Evolutionary conservation across 2,888 invertebrate genomes (phyloP).

Genomic region (Alcis repandata): DNA sequence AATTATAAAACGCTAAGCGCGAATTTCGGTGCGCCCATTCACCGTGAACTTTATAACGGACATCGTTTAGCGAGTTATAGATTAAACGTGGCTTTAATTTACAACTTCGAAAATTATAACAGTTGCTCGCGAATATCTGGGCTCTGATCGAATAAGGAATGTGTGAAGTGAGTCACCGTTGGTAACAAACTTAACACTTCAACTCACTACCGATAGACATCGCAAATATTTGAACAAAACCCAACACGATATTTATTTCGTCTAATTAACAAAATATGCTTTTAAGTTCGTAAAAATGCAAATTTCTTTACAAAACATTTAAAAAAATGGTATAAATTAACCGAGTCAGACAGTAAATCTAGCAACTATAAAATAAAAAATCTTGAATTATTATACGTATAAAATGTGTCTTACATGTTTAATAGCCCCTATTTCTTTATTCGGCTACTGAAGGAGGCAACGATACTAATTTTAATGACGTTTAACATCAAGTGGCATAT

Average conservation of each 20-base stretch:
- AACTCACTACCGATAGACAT: neutral
- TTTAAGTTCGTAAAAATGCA: conserved; percentile 64
- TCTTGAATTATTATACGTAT: conserved; percentile 70
- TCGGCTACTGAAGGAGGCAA: conserved; percentile 71
- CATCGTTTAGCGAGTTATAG: conserved; percentile 36
- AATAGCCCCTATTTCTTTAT: conserved; percentile 73
- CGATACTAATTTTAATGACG: conserved; percentile 63
- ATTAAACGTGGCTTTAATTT: conserved; percentile 33
- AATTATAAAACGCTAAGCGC: conserved; percentile 37
- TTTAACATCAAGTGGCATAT: conserved; percentile 61
- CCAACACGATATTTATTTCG: neutral
- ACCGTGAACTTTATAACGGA: conserved; percentile 38
- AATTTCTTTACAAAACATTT: conserved; percentile 63
- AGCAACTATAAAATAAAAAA: conserved; percentile 70
- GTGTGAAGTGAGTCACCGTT: conserved; percentile 19
- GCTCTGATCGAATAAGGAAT: conserved; percentile 11
- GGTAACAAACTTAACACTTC: conserved; percentile 9
- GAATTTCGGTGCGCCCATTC: conserved; percentile 38
- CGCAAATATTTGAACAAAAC: conserved; percentile 23
- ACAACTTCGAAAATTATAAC: conserved; percentile 25
- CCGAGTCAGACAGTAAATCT: conserved; percentile 70
- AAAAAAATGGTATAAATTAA: conserved; percentile 63
- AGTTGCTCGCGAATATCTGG: conserved; percentile 20
- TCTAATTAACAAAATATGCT: conserved; percentile 40
- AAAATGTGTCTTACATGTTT: conserved; percentile 73